Evolutionary conservation across 1,140 invertebrate genomes (phyloP), one percentile per base, ranked within the genome.

Genomic region (Phymorhynchus buccinoides): DNA sequence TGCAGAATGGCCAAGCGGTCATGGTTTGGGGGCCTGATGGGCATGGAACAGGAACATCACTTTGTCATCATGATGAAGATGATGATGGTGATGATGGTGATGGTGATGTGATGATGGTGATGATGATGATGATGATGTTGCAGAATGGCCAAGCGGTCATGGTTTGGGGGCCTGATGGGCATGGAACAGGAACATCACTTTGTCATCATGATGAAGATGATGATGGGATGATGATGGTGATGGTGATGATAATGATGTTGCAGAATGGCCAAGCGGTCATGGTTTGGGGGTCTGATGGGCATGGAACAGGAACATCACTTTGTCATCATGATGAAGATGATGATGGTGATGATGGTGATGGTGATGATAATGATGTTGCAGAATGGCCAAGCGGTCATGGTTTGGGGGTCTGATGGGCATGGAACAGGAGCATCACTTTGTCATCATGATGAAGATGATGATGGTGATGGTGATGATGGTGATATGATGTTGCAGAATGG

Each of bases 261-360:
- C 87, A 94, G 94, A 84, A 89, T 93, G 90, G 92, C 91, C 35
- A 93, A 94, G 88, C 90, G 90, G 85, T 99, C 98, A 0, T 99
- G 98, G 98, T 99, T 99, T 94, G 98, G 98, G 39, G 98, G 97
- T 90, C 94, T 99, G 84, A 97, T 99, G 95, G 97, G 97, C 32
- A 97, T 97, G 1, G 98, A 99, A 89, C 97, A 98, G 91, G 98
- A 99, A 90, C 98, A 97, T 32, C 98, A 99, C 93, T 99, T 98
- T 68, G 96, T 93, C 32, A 92, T 99, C n/a, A n/a, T n/a, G n/a
- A n/a, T n/a, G n/a, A n/a, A n/a, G n/a, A n/a, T n/a, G n/a, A n/a
- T n/a, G n/a, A n/a, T n/a, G n/a, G n/a, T n/a, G n/a, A n/a, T n/a
- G n/a, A n/a, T n/a, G 62, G n/a, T 66, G 27, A 66, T 27, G 7